Evolutionary conservation across 2,888 invertebrate genomes (phyloP).

Genomic region (Lasioglossum lativentre): DNA sequence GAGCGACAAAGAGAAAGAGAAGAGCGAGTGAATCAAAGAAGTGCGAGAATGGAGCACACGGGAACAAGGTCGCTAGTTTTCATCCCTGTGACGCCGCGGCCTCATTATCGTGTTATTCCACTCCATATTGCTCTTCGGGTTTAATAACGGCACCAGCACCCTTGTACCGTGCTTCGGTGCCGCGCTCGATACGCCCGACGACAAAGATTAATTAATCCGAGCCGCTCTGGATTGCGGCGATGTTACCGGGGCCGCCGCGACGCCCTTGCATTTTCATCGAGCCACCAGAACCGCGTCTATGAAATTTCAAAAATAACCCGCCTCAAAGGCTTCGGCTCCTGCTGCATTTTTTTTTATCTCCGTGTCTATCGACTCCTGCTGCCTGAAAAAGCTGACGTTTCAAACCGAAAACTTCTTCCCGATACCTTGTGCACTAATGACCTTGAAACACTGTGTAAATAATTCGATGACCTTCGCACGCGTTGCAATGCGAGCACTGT

Average conservation of each 20-base stretch:
- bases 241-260: background rate
- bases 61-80: slow-evolving; percentile 51
- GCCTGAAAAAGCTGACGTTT: background rate
- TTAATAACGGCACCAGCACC: slow-evolving; percentile 65
- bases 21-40: background rate
- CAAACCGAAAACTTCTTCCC: background rate
- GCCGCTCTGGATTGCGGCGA: slow-evolving; percentile 20
- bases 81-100: slow-evolving; percentile 38
- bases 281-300: background rate
- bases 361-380: background rate
- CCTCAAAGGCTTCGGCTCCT: background rate
- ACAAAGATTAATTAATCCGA: slow-evolving; percentile 67
- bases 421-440: background rate
- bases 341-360: background rate
- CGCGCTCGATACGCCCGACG: slow-evolving; percentile 39
- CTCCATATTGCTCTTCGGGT: slow-evolving; percentile 52
- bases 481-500: too few relatives aligned
- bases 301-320: slow-evolving; percentile 2
- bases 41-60: background rate
- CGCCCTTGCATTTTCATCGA: background rate
- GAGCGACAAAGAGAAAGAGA: background rate
- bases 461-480: too few relatives aligned
- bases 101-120: slow-evolving; percentile 64
- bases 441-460: too few relatives aligned
- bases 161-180: slow-evolving; percentile 47